These are phyloP conservation scores for Dallia pectoralis DNA, from an alignment of 2,797 vertebrate species.

Conservation along the genomic window DNA sequence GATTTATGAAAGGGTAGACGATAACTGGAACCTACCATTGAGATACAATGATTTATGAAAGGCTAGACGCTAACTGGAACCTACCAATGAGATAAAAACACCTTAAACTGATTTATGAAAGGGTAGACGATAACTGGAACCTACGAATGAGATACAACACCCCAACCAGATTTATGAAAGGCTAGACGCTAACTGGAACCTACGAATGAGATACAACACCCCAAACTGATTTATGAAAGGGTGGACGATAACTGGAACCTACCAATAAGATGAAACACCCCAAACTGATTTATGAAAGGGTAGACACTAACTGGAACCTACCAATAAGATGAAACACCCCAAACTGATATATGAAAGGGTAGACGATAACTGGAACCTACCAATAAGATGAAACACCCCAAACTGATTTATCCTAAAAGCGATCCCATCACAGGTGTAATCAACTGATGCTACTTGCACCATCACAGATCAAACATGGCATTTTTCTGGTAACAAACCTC, in stretches of 20 bases:
- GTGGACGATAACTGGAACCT: no score
- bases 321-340: no score
- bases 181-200: background rate
- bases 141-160: background rate
- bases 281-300: no score
- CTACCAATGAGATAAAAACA: background rate
- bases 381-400: background rate
- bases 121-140: constrained; percentile 1
- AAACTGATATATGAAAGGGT: no score
- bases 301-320: no score
- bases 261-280: no score
- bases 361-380: no score
- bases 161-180: no score
- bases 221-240: no score
- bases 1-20: no score
- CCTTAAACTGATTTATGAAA: no score
- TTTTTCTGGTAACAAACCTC: background rate
- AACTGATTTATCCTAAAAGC: background rate
- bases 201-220: background rate
- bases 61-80: background rate
- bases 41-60: no score
- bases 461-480: constrained; percentile 1
- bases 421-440: constrained; percentile 7
- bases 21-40: background rate
- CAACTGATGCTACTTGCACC: background rate